These are phyloP conservation scores for Tringa solitaria DNA, from an alignment of 2,113 vertebrate genomes.

Conservation along the genomic window DNA sequence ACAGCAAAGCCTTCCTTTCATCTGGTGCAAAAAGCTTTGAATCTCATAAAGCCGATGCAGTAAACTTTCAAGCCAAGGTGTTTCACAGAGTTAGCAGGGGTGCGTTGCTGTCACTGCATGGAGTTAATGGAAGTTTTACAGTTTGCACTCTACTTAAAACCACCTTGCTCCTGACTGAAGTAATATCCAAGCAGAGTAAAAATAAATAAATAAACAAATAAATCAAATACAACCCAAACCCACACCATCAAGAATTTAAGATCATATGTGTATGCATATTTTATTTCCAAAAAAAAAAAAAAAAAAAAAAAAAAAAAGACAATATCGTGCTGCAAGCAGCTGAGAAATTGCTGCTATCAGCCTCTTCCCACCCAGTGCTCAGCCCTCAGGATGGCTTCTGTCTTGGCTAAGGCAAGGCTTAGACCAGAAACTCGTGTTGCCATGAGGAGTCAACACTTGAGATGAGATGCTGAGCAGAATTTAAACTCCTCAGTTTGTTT, in stretches of 20 bases:
- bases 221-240: neutral
- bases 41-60: conserved; percentile 19
- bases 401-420: neutral
- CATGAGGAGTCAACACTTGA: rapidly evolving
- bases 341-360: neutral
- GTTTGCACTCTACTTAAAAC: conserved; percentile 26
- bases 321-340: neutral
- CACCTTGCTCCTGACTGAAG: conserved; percentile 1
- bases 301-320: neutral
- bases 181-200: neutral
- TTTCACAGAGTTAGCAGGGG: neutral
- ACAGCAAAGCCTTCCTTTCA: conserved; percentile 36
- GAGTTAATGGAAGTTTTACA: conserved; percentile 45
- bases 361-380: neutral
- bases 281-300: neutral
- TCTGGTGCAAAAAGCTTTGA: conserved; percentile 39
- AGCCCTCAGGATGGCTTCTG: neutral
- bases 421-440: neutral
- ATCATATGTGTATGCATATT: neutral
- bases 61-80: conserved; percentile 44
- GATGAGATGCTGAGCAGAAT: neutral
- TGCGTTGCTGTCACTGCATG: neutral
- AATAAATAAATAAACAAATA: neutral
- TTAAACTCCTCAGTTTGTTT: neutral
- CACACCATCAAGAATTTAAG: neutral